Evolutionary conservation across 1,140 invertebrate species (phyloP), one percentile per base, ranked within the genome.

Genomic region (Palaemon carinicauda): DNA sequence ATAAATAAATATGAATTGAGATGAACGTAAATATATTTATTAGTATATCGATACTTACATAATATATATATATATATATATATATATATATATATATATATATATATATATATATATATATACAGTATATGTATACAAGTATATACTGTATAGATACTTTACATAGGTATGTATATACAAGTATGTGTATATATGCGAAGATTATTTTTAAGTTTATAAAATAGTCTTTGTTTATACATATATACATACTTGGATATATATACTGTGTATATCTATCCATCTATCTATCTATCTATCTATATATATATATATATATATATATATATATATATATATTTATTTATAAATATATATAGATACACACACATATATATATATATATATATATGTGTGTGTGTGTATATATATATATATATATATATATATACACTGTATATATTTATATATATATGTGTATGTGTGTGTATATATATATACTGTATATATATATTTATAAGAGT

Each of bases 61-160:
- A 65, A 19, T 1, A 24, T 24, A 24, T 24, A n/a, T n/a, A 65
- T n/a, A 65, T 65, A 65, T 65, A 65, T 65, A 21, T 65, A 21
- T 65, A 21, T 65, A 65, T 65, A 65, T 65, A 65, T 65, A 65
- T 65, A 65, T 65, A n/a, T 65, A 65, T 65, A 65, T 65, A 65
- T 65, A 69, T 65, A 69, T 69, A 69, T 69, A 69, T 69, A 27
- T 69, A 27, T 27, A 69, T 3, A 69, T 27, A 69, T 27, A 69
- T 27, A 69, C 10, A n/a, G n/a, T n/a, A n/a, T n/a, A n/a, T n/a
- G n/a, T n/a, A n/a, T n/a, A n/a, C n/a, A n/a, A n/a, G n/a, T n/a
- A n/a, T n/a, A n/a, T n/a, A n/a, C n/a, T n/a, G n/a, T n/a, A n/a
- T n/a, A n/a, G n/a, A n/a, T n/a, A n/a, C n/a, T n/a, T n/a, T n/a